phyloP scores from a whole-genome alignment of 2,113 vertebrate species.

The Madoqua kirkii region DNA sequence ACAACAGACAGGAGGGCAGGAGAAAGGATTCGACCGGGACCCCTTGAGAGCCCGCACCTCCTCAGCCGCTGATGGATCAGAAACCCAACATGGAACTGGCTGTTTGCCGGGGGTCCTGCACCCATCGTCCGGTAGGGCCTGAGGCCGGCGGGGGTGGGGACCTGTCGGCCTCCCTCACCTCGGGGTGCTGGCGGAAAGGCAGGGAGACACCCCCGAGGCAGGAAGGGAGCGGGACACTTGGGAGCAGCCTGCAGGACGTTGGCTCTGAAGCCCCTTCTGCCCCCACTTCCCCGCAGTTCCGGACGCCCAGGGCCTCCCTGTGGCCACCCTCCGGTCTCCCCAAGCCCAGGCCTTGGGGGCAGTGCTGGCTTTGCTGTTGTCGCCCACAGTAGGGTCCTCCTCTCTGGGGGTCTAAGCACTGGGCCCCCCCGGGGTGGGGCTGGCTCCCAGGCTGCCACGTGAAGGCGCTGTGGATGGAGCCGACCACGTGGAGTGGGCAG shows the following conservation, averaged over 20 bases:
- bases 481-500: fast-evolving
- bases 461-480: background rate
- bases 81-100: background rate
- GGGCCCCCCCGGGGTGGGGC: background rate
- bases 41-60: fast-evolving
- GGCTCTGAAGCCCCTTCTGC: background rate
- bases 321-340: background rate
- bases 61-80: background rate
- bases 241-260: fast-evolving
- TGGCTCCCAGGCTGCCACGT: fast-evolving
- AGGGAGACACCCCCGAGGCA: background rate
- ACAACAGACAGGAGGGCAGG: background rate
- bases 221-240: too few species aligned
- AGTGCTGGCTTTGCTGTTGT: background rate
- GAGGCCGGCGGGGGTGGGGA: background rate
- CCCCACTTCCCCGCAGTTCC: background rate
- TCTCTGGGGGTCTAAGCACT: background rate
- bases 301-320: fast-evolving
- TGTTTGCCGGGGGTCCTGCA: background rate
- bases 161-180: fast-evolving
- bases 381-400: background rate
- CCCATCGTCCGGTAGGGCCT: background rate
- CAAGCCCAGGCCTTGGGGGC: background rate
- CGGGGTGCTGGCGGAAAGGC: background rate
- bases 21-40: fast-evolving